Base-by-base conservation (phyloP, 1,140 invertebrate species). In the Drosophila santomea region DNA sequence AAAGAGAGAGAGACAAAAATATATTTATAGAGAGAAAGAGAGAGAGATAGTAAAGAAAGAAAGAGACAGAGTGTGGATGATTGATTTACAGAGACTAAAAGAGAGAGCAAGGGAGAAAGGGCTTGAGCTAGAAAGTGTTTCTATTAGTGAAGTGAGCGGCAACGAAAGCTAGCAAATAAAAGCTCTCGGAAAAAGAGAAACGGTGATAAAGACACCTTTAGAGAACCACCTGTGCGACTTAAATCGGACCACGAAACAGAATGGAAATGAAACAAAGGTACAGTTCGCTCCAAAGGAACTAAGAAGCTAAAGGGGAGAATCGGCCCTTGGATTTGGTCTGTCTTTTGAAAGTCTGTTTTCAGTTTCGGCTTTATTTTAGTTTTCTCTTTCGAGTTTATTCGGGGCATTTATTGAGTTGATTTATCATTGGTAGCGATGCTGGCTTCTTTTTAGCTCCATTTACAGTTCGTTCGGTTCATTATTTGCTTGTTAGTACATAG, bases 31-130 rank as follows among this genome's bases (percentile, higher is more conserved):
- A 77, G 60, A 79, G 61, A 77, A 51, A 79, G 58, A 80, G 60
- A 82, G 48, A 83, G 45, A 79, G 71, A 83, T 52, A 84, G 63
- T 76, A 55, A 83, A 68, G 64, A 74, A 80, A 73, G 55, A 80
- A 69, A 85, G 41, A 73, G 68, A 67, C 45, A 57, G 44, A 57
- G 23, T 50, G 28, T 62, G 41, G 62, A 28, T 54, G 50, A 74
- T 12, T 62, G 57, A 61, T 36, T 73, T 50, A 72, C 28, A 64
- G 23, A 64, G 44, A 59, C 20, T 44, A 36, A 61, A 59, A 62
- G 32, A 51, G 54, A 76, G 44, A 56, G 55, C 50, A 25, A 56
- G 75, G 59, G 45, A 80, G 44, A 56, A 41, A 48, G 6, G 48
- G 45, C 20, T 11, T n/a, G 14, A 48, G 7, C 62, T 48, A 68